phyloP scores from a whole-genome alignment of 2,113 vertebrate genomes.

The Gobiocypris rarus region DNA sequence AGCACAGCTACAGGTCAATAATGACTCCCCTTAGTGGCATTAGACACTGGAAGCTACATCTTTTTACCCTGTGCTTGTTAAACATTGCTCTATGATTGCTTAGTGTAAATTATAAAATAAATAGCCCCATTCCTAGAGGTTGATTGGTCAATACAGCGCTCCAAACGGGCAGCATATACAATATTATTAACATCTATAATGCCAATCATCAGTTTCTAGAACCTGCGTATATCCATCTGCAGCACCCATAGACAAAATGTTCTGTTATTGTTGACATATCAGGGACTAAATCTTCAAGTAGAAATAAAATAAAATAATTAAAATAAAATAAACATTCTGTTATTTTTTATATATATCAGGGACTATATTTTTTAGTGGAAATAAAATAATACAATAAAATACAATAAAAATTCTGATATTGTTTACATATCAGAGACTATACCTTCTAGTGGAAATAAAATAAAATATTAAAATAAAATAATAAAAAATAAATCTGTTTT shows the following conservation, averaged over 20 bases:
- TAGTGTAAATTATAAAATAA: background rate
- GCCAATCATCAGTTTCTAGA: background rate
- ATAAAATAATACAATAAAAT: background rate
- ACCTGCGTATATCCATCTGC: background rate
- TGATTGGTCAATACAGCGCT: background rate
- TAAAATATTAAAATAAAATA: background rate
- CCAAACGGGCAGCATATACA: background rate
- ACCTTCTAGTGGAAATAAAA: background rate
- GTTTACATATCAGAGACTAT: background rate
- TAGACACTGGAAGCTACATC: background rate
- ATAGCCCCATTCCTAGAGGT: background rate
- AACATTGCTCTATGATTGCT: background rate
- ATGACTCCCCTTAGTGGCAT: constrained; percentile 32
- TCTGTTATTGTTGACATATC: background rate
- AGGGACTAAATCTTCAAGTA: background rate
- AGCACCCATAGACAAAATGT: too few relatives aligned
- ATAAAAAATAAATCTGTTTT: background rate
- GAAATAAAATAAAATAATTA: too few relatives aligned
- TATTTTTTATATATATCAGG: too few relatives aligned
- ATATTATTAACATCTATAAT: background rate
- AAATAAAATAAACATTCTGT: too few relatives aligned
- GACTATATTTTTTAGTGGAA: background rate
- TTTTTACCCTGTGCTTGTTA: background rate
- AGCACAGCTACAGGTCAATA: constrained; percentile 25
- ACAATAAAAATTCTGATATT: background rate